These are phyloP conservation scores for Erynnis tages DNA, from an alignment of 2,888 invertebrate genomes.

Conservation along the genomic window DNA sequence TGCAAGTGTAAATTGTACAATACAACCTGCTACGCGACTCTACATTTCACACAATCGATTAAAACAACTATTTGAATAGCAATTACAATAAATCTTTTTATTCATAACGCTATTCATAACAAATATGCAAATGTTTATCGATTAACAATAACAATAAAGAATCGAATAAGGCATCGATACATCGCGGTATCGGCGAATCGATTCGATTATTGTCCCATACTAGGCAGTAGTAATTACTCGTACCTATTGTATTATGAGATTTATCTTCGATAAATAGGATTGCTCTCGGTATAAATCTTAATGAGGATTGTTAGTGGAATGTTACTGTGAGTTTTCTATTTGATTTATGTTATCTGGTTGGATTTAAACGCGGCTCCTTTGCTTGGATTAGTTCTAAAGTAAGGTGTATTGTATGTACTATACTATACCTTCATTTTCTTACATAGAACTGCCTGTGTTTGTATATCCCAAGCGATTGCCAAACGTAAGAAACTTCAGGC, in stretches of 20 bases:
- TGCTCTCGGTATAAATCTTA: conserved; percentile 27
- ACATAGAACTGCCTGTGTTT: too few relatives aligned
- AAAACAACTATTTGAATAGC: conserved; percentile 5
- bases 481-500: too few relatives aligned
- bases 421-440: too few relatives aligned
- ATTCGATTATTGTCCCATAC: conserved; percentile 73
- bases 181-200: conserved; percentile 50
- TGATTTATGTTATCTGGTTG: conserved; percentile 26
- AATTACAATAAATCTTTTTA: conserved; percentile 4
- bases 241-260: conserved; percentile 58
- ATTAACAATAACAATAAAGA: conserved; percentile 70
- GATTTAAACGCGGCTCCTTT: conserved; percentile 19
- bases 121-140: conserved; percentile 62
- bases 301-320: conserved; percentile 20
- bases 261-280: conserved; percentile 50
- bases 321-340: conserved; percentile 23
- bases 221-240: conserved; percentile 70
- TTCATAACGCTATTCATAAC: conserved; percentile 41
- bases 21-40: not conserved
- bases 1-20: not conserved
- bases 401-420: not conserved
- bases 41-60: not conserved
- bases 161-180: conserved; percentile 72
- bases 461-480: too few relatives aligned
- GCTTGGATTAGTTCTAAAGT: conserved; percentile 1